Evolutionary conservation across 2,888 invertebrate species (phyloP).

Genomic region (Invenusta paracnida): DNA sequence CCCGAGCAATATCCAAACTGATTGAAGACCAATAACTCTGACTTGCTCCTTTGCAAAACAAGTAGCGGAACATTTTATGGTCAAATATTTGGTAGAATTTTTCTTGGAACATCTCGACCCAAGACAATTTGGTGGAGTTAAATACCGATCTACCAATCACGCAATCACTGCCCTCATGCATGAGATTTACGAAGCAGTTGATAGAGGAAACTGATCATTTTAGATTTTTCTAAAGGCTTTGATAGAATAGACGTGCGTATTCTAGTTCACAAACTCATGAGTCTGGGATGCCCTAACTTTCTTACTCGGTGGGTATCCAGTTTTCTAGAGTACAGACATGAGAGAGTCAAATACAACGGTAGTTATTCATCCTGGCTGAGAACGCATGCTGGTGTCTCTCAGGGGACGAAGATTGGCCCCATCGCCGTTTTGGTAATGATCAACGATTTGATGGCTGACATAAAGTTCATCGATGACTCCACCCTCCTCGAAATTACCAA

Average conservation of each 20-base stretch:
- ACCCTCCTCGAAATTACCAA: not conserved
- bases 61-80: not conserved
- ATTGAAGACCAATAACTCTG: not conserved
- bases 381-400: not conserved
- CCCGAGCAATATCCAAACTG: not conserved
- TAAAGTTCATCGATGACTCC: not conserved
- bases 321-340: not conserved
- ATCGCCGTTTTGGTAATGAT: not conserved
- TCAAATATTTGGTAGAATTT: not conserved
- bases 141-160: not conserved
- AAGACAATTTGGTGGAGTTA: not conserved
- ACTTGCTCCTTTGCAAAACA: not conserved
- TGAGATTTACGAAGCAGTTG: slow-evolving; percentile 11
- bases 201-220: not conserved
- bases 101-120: slow-evolving; percentile 12
- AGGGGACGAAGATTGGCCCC: not conserved
- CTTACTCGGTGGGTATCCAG: not conserved
- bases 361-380: not conserved
- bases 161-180: not conserved
- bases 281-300: slow-evolving; percentile 22
- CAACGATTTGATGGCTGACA: not conserved
- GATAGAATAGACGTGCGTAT: slow-evolving; percentile 1
- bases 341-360: not conserved
- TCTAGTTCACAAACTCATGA: slow-evolving; percentile 16
- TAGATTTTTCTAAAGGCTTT: slow-evolving; percentile 6